Percentiles rank a stretch among this genome's conserved stretches.
These are phyloP conservation scores for Nothocercus julius DNA, from an alignment of 2,113 vertebrate genomes.

Conservation along the genomic window DNA sequence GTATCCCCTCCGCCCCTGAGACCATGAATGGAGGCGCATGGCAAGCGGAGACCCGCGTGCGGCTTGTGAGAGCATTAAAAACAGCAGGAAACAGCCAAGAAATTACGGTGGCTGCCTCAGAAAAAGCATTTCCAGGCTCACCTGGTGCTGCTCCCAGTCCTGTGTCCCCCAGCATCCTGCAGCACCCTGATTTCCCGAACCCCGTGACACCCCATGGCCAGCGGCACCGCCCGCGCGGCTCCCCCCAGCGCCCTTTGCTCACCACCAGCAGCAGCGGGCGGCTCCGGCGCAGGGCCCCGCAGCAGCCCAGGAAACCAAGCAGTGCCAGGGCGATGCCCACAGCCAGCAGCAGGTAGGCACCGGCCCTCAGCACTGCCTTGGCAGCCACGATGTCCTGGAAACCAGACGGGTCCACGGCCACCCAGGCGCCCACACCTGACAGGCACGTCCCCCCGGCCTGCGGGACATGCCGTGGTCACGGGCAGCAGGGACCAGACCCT, in stretches of 20 bases:
- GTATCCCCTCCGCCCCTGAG: accelerated
- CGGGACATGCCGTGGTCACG: background rate
- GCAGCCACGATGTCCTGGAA: slow-evolving; percentile 51
- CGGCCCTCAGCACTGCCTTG: background rate
- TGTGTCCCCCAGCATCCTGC: background rate
- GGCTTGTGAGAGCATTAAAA: background rate
- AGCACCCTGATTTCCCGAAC: background rate
- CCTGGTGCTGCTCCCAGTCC: background rate
- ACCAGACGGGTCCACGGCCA: slow-evolving; percentile 46
- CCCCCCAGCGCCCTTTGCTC: background rate
- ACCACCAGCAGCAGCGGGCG: slow-evolving; percentile 54
- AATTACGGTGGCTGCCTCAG: background rate
- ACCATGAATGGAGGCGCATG: accelerated
- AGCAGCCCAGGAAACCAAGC: slow-evolving; percentile 74
- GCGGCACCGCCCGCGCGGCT: background rate
- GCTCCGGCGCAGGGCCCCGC: slow-evolving; percentile 54
- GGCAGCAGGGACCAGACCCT: background rate
- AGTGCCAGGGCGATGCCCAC: slow-evolving; percentile 50
- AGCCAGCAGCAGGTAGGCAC: slow-evolving; percentile 37
- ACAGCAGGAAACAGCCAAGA: background rate
- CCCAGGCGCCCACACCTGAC: slow-evolving; percentile 52
- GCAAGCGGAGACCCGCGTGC: accelerated
- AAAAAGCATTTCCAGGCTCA: background rate
- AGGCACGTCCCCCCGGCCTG: slow-evolving; percentile 66
- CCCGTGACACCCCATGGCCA: accelerated